Conservation (phyloP, 1,140 invertebrate genomes). For the Pinna nobilis region DNA sequence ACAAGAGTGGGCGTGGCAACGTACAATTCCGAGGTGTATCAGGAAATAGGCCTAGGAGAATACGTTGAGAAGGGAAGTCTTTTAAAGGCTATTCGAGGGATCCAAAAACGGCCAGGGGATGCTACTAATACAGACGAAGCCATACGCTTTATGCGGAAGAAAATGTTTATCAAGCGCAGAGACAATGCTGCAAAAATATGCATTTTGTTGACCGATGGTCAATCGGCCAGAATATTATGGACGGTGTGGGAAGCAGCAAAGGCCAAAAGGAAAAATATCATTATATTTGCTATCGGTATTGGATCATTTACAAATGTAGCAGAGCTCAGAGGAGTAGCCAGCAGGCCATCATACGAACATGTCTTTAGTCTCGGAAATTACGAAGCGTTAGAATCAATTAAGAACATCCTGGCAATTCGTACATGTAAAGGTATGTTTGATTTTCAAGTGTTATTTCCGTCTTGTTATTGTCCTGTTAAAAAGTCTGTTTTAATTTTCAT, state of each 20-base stretch:
- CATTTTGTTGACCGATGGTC: constrained; percentile 64
- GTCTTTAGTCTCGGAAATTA: constrained; percentile 48
- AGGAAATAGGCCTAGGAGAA: constrained; percentile 48
- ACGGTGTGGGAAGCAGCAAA: constrained; percentile 49
- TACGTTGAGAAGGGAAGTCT: constrained; percentile 38
- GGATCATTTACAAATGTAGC: constrained; percentile 40
- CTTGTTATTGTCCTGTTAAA: background rate
- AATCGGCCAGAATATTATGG: constrained; percentile 46
- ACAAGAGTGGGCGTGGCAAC: constrained; percentile 53
- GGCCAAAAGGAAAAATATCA: constrained; percentile 43
- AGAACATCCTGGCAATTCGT: constrained; percentile 49
- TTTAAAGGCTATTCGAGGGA: constrained; percentile 36
- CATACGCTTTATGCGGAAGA: constrained; percentile 34
- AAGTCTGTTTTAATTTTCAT: background rate
- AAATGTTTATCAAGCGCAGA: constrained; percentile 46
- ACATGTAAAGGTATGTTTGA: constrained; percentile 50
- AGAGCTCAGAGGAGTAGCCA: constrained; percentile 54
- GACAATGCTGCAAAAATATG: constrained; percentile 50
- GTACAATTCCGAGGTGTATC: constrained; percentile 42
- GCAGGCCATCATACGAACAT: constrained; percentile 41
- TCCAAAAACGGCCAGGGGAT: constrained; percentile 37
- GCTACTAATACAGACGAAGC: constrained; percentile 45
- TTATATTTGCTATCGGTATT: constrained; percentile 61
- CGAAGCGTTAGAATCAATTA: constrained; percentile 50
- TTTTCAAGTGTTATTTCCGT: background rate